These are phyloP conservation scores for Morpho helenor DNA, from an alignment of 2,888 invertebrate species.

Conservation along the genomic window DNA sequence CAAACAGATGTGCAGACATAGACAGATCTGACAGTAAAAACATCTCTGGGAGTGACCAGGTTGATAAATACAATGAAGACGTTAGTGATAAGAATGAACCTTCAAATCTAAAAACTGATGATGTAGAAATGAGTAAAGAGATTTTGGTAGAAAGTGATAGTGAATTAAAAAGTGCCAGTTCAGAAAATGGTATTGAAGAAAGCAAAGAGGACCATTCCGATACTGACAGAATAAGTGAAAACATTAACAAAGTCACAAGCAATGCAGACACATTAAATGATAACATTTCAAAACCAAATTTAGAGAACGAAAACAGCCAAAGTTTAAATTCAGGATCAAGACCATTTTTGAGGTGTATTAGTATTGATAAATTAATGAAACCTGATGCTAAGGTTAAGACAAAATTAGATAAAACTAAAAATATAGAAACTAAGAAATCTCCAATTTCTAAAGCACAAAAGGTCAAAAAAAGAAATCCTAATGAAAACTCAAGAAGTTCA, in stretches of 20 bases:
- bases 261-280: neutral
- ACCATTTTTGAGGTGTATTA: constrained; percentile 64
- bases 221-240: neutral
- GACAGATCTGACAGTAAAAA: no score
- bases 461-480: constrained; percentile 2
- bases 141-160: no score
- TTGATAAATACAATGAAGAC: neutral
- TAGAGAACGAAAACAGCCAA: constrained; percentile 17
- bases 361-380: constrained; percentile 56
- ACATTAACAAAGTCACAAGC: neutral
- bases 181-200: neutral
- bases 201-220: neutral
- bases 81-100: neutral
- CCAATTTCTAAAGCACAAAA: constrained; percentile 1
- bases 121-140: no score
- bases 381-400: constrained; percentile 32
- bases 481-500: constrained; percentile 11
- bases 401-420: constrained; percentile 14
- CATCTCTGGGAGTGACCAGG: no score
- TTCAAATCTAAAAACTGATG: neutral
- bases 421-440: constrained; percentile 17
- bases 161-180: no score
- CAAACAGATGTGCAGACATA: neutral
- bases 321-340: constrained; percentile 27
- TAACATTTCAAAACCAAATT: constrained; percentile 1